Evolutionary conservation across 2,113 vertebrate species (phyloP), one percentile per base, ranked within the genome.

Genomic region (Piprites chloris): DNA sequence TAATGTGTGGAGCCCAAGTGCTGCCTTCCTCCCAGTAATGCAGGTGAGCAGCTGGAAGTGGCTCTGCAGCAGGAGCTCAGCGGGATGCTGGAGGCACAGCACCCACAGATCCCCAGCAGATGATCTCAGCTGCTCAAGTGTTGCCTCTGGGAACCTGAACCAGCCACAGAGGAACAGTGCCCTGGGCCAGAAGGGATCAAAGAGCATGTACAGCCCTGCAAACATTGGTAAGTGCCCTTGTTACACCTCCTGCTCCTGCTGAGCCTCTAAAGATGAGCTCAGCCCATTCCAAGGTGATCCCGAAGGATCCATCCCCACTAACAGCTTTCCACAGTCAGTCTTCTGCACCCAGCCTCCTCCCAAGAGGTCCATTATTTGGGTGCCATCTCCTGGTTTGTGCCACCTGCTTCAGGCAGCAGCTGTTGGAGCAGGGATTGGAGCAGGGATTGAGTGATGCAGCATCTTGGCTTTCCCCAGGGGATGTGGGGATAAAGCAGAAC

Each of bases 1-100:
- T 93, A 93, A 96, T 89, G 81, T 58, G 23, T 58, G 77, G 91
- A 96, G 77, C 76, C 95, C 49, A 89, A 91, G 78, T 42, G 85
- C 47, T 82, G 94, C 52, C 58, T 96, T 41, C 73, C 61, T 75
- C 0, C 3, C 68, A 3, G 53, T n/a, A 37, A 33, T 49, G 77
- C 33, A 41, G 71, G 71, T 14, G 5, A 95, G 78, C 91, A 94
- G 87, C 93, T 95, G 91, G 91, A 58, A 87, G 17, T 6, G 30
- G 62, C 66, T 93, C 58, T 47, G 14, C 63, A 66, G 78, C 66
- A 87, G 74, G 91, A 58, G 49, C 52, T 0, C 56, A 30, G 93
- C 67, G 37, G 91, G 93, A 65, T 87, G 59, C 53, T 17, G 2
- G 41, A 86, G 35, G 41, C 68, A 30, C 87, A 96, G 69, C 89